Conservation (phyloP, 2,113 vertebrate species). For the Zeus faber region DNA sequence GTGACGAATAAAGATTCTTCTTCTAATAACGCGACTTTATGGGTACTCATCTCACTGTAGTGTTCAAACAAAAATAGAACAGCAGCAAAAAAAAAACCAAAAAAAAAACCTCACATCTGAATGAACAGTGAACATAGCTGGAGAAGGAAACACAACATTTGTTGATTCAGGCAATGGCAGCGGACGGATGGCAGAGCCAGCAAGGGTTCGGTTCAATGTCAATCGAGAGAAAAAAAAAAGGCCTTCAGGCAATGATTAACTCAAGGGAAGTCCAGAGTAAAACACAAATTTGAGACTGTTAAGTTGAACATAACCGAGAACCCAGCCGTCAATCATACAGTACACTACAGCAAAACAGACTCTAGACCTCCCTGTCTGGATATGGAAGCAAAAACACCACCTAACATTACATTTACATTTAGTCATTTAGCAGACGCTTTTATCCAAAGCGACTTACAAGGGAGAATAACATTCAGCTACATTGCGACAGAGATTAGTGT, state of each 20-base stretch:
- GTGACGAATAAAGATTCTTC: too few species aligned
- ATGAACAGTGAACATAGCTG: neutral
- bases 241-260: constrained; percentile 54
- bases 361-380: constrained; percentile 11
- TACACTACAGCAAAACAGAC: constrained; percentile 17
- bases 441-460: too few species aligned
- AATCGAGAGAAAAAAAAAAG: neutral
- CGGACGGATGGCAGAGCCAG: constrained; percentile 14
- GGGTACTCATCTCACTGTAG: too few species aligned
- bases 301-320: constrained; percentile 76
- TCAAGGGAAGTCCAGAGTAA: constrained; percentile 10
- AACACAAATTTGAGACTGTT: constrained; percentile 34
- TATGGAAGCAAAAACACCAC: too few species aligned
- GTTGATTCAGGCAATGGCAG: too few species aligned
- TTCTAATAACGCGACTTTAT: too few species aligned
- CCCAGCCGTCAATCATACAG: constrained; percentile 19
- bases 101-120: neutral
- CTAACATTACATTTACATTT: too few species aligned
- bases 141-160: neutral
- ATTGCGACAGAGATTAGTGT: too few species aligned
- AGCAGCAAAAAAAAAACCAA: too few species aligned
- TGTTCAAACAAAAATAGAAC: too few species aligned
- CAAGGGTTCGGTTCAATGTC: constrained; percentile 33
- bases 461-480: too few species aligned
- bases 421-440: too few species aligned